Evolutionary conservation across 2,888 invertebrate species (phyloP).

Genomic region (Hyppa rectilinea): DNA sequence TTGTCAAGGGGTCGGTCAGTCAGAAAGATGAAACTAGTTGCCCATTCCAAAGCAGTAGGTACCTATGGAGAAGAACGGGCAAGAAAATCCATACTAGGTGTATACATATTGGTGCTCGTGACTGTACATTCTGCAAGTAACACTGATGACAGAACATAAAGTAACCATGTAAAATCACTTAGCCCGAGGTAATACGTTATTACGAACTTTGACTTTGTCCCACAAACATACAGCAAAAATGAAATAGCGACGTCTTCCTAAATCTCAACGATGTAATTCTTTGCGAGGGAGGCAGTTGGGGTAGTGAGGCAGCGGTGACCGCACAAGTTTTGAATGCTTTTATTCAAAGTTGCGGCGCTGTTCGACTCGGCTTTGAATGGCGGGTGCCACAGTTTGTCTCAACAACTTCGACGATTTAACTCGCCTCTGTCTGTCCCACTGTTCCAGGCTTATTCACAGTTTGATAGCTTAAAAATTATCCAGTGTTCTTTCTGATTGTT

Average conservation of each 20-base stretch:
- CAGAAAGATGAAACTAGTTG: too few species aligned
- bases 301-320: slow-evolving; percentile 57
- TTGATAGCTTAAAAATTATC: slow-evolving; percentile 60
- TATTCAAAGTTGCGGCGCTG: slow-evolving; percentile 82
- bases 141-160: not conserved
- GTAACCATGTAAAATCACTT: not conserved
- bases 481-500: slow-evolving; percentile 47
- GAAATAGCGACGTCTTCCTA: slow-evolving; percentile 32
- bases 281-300: slow-evolving; percentile 28
- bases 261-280: slow-evolving; percentile 52
- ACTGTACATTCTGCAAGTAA: not conserved
- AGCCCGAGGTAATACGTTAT: slow-evolving; percentile 22
- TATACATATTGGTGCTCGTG: too few species aligned
- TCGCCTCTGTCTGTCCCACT: slow-evolving; percentile 72
- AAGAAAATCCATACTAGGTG: too few species aligned
- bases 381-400: slow-evolving; percentile 79
- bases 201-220: slow-evolving; percentile 35
- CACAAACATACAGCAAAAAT: slow-evolving; percentile 25
- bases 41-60: too few species aligned
- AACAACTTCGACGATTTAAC: slow-evolving; percentile 84
- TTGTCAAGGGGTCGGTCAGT: too few species aligned
- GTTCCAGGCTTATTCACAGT: slow-evolving; percentile 69
- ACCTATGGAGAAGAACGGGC: too few species aligned
- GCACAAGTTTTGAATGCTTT: slow-evolving; percentile 83
- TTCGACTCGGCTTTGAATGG: slow-evolving; percentile 78